Evolutionary conservation across 1,140 invertebrate species (phyloP).

Genomic region (Drosophila repletoides): DNA sequence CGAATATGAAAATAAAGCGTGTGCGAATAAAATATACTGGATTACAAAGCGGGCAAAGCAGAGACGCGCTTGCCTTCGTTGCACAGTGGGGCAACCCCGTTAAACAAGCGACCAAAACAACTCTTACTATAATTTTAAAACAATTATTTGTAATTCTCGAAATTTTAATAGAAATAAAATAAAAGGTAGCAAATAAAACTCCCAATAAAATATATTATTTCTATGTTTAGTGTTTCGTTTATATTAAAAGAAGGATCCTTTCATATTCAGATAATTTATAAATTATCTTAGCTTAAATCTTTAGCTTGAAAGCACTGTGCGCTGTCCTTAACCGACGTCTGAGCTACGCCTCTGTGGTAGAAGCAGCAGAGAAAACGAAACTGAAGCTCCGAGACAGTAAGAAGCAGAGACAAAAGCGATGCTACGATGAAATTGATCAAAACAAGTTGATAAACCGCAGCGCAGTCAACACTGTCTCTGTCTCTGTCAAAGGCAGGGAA

Average conservation of each 20-base stretch:
- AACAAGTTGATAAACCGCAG: conserved; percentile 53
- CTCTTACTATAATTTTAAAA: too few relatives aligned
- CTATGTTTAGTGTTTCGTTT: too few relatives aligned
- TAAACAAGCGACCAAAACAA: not conserved
- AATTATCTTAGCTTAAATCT: too few relatives aligned
- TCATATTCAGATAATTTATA: too few relatives aligned
- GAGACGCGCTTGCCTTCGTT: too few relatives aligned
- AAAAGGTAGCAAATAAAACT: too few relatives aligned
- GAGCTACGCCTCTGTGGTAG: conserved; percentile 29
- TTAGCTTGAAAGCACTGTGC: not conserved
- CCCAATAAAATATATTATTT: too few relatives aligned
- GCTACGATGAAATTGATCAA: conserved; percentile 44
- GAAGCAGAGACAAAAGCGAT: conserved; percentile 30
- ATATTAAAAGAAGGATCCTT: too few relatives aligned
- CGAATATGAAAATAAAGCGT: conserved; percentile 33
- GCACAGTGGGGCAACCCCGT: conserved; percentile 29
- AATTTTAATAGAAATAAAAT: too few relatives aligned
- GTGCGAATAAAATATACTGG: conserved; percentile 46
- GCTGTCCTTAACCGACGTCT: not conserved
- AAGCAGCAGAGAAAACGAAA: not conserved
- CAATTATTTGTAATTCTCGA: too few relatives aligned
- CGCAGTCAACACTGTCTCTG: too few relatives aligned
- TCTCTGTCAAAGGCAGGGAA: not conserved
- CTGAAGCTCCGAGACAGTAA: not conserved
- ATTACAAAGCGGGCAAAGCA: too few relatives aligned